Percentiles rank a stretch among this genome's conserved stretches.
Evolutionary conservation across 2,888 invertebrate species (phyloP).

Genomic region (Gortyna flavago): DNA sequence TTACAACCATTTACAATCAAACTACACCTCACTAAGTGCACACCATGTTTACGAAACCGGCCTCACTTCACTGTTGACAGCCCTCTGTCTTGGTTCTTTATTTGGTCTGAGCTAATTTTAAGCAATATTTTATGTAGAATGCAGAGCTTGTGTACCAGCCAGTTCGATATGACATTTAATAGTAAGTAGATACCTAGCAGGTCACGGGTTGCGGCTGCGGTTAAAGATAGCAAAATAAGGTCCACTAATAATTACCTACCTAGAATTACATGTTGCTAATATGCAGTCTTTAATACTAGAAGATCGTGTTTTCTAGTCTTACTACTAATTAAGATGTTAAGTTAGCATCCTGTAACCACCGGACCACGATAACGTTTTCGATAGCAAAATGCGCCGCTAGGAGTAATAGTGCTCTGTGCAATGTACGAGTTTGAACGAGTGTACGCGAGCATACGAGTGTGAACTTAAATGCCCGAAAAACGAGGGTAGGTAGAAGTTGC

Average conservation of each 20-base stretch:
- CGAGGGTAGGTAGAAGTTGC: too few species aligned
- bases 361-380: not conserved
- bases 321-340: conserved; percentile 42
- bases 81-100: too few species aligned
- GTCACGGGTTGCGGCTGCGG: conserved; percentile 27
- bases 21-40: too few species aligned
- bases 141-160: not conserved
- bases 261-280: conserved; percentile 36
- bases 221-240: conserved; percentile 39
- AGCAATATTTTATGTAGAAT: not conserved
- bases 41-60: too few species aligned
- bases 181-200: too few species aligned
- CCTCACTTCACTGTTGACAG: too few species aligned
- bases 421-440: not conserved
- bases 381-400: conserved; percentile 11
- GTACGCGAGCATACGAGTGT: too few species aligned
- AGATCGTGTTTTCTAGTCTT: conserved; percentile 28
- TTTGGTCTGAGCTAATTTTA: too few species aligned
- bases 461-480: not conserved
- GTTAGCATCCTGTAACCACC: conserved; percentile 17
- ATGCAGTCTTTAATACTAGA: conserved; percentile 41
- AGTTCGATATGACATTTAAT: conserved; percentile 31
- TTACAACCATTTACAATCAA: too few species aligned
- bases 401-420: too few species aligned
- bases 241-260: conserved; percentile 21